Evolutionary conservation across 2,888 invertebrate genomes (phyloP).

Genomic region (Rhorus exstirpatorius): DNA sequence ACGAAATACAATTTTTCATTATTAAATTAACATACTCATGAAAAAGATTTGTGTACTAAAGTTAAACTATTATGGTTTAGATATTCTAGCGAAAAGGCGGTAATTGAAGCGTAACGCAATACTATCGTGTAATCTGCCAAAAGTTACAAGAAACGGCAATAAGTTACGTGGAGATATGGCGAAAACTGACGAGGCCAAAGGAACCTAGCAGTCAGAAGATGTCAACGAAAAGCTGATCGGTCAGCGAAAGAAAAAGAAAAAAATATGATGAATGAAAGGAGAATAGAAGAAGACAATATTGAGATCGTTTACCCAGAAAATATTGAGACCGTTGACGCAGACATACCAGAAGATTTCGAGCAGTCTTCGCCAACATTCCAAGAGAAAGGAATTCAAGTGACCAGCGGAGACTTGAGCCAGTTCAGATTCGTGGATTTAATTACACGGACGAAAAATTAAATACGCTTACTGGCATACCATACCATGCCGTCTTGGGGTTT

Average conservation of each 20-base stretch:
- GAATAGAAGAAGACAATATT: too few species aligned
- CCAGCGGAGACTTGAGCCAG: background rate
- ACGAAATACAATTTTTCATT: background rate
- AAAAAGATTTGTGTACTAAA: background rate
- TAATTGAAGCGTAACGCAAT: constrained; percentile 11
- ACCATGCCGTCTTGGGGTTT: background rate
- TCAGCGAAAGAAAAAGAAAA: background rate
- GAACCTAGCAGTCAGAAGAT: background rate
- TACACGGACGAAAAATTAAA: constrained; percentile 19
- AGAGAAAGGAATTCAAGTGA: constrained; percentile 9
- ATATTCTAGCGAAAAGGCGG: constrained; percentile 17
- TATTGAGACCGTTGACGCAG: too few species aligned
- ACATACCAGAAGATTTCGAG: background rate
- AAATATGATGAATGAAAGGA: background rate
- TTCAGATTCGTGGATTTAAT: constrained; percentile 17
- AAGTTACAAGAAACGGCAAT: constrained; percentile 1
- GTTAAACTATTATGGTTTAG: constrained; percentile 18
- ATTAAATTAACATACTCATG: background rate
- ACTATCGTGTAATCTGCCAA: constrained; percentile 28
- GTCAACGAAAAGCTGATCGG: background rate
- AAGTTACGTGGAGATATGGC: background rate
- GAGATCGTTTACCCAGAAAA: too few species aligned
- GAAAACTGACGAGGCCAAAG: constrained; percentile 13
- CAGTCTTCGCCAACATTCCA: constrained; percentile 6
- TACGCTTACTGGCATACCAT: constrained; percentile 20